Percentiles rank a stretch among this genome's conserved stretches.
Evolutionary conservation across 2,113 vertebrate genomes (phyloP).

Genomic region (Rafetus swinhoei): DNA sequence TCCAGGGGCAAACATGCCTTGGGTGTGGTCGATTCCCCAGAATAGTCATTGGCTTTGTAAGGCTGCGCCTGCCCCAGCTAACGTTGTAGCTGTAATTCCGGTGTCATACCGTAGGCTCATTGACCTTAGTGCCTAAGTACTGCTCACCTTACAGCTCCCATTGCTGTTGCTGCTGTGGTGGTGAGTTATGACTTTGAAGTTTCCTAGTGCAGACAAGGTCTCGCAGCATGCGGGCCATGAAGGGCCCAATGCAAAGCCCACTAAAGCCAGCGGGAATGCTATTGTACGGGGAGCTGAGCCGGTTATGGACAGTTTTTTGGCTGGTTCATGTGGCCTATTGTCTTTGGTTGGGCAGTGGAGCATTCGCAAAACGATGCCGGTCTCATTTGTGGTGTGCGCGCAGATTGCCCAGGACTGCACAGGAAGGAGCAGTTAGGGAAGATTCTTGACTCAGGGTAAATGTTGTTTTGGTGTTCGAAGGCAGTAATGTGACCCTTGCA

Average conservation of each 20-base stretch:
- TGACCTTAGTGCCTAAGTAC: accelerated
- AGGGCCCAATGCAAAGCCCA: background rate
- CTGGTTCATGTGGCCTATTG: too few relatives aligned
- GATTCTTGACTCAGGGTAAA: background rate
- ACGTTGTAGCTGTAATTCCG: background rate
- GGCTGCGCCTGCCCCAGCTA: background rate
- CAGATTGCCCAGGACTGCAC: background rate
- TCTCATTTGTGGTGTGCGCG: background rate
- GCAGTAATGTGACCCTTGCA: background rate
- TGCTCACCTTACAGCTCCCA: accelerated
- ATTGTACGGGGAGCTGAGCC: background rate
- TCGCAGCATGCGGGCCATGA: background rate
- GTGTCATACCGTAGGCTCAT: accelerated
- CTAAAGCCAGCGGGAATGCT: background rate
- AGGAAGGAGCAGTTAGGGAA: background rate
- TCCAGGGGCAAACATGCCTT: background rate
- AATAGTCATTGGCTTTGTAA: background rate
- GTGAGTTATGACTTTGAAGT: background rate
- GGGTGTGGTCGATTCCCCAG: background rate
- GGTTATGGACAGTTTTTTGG: too few relatives aligned
- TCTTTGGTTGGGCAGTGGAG: background rate
- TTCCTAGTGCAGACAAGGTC: background rate
- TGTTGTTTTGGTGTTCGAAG: background rate
- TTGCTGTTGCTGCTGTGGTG: background rate
- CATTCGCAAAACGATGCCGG: background rate